These are phyloP conservation scores for Drosophila kurseongensis DNA, from an alignment of 1,140 invertebrate genomes.

Conservation along the genomic window DNA sequence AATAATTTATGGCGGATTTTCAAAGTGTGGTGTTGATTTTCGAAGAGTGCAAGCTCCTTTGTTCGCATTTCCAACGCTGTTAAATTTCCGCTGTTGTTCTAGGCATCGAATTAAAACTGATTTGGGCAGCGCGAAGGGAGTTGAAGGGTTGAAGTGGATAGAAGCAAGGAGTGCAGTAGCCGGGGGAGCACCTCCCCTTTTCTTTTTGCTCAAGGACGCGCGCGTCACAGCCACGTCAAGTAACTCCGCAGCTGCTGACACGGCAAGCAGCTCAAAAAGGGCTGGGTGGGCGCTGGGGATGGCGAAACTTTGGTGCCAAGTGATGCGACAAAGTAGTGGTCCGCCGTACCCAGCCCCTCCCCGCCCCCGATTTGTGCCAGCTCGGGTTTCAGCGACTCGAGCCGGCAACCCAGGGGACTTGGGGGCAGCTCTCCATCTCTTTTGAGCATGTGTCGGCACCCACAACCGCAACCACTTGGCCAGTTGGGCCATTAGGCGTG, in stretches of 20 bases:
- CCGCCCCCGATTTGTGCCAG: background rate
- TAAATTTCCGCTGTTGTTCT: constrained; percentile 26
- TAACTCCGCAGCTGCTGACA: constrained; percentile 14
- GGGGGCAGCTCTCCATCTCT: background rate
- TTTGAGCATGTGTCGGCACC: background rate
- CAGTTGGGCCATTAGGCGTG: constrained; percentile 39
- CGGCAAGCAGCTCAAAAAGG: constrained; percentile 1
- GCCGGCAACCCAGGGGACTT: too few relatives aligned
- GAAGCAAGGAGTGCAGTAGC: background rate
- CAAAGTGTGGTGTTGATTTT: too few relatives aligned
- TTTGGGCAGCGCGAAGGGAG: constrained; percentile 5
- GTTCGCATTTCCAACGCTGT: constrained; percentile 9
- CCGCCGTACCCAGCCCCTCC: background rate
- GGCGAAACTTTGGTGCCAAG: constrained; percentile 34
- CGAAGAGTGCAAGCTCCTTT: background rate
- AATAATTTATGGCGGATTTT: too few relatives aligned
- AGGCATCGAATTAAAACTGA: constrained; percentile 59
- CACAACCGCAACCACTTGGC: constrained; percentile 42
- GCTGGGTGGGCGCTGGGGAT: too few relatives aligned
- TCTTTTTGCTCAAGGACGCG: constrained; percentile 10
- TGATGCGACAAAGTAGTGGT: constrained; percentile 30
- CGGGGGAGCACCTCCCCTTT: background rate
- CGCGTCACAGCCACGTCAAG: constrained; percentile 10
- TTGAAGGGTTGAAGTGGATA: constrained; percentile 1
- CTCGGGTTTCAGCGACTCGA: constrained; percentile 9